Evolutionary conservation across 2,113 vertebrate genomes (phyloP).

Genomic region (Canis aureus): DNA sequence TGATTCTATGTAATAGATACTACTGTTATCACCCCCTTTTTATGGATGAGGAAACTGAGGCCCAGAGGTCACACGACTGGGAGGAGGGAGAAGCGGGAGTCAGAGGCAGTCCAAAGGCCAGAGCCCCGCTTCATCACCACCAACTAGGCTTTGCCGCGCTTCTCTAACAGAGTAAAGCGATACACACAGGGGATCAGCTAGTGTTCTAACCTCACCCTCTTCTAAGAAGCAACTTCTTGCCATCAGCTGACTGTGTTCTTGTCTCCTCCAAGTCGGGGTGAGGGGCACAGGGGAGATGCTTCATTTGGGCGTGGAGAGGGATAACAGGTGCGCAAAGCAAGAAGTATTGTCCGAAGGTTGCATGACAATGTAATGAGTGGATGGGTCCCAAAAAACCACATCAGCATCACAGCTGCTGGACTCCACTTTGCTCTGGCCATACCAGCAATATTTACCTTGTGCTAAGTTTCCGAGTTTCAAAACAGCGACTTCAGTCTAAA

Average conservation of each 20-base stretch:
- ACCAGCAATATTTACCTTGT: not conserved
- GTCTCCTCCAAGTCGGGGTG: not conserved
- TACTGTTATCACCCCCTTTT: not conserved
- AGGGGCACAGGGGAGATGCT: not conserved
- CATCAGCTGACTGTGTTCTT: not conserved
- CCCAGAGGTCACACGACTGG: not conserved
- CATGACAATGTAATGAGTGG: constrained; percentile 1
- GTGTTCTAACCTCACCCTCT: not conserved
- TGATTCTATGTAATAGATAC: not conserved
- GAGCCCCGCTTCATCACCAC: not conserved
- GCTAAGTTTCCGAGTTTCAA: not conserved
- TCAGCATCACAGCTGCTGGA: not conserved
- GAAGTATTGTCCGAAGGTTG: not conserved
- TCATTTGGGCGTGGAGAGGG: not conserved
- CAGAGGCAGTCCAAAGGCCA: not conserved
- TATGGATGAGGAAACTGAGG: not conserved
- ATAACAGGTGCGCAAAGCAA: not conserved
- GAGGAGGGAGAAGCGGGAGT: not conserved
- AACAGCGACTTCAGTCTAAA: not conserved
- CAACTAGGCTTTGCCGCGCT: not conserved
- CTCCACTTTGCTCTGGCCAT: not conserved
- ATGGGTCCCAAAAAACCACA: constrained; percentile 24
- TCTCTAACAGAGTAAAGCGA: not conserved
- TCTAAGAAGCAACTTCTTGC: constrained; percentile 27
- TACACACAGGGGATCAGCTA: not conserved